phyloP scores from a whole-genome alignment of 2,888 invertebrate species.

The Fabriciana adippe region DNA sequence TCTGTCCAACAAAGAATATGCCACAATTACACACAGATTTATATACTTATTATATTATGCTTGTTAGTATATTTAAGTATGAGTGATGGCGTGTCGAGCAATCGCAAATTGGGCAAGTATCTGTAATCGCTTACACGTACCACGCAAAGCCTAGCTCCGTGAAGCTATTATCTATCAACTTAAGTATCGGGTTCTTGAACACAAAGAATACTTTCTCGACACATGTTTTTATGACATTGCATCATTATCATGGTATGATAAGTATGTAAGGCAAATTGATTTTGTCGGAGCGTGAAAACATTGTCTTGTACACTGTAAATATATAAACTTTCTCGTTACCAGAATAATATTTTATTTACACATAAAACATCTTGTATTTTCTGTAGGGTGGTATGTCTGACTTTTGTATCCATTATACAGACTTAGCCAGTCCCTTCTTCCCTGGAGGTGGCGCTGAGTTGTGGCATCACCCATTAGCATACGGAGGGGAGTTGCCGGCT shows the following conservation, averaged over 20 bases:
- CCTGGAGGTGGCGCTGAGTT: constrained; percentile 93
- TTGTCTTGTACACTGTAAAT: constrained; percentile 71
- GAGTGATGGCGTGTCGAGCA: constrained; percentile 62
- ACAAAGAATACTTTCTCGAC: constrained; percentile 56
- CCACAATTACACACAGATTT: constrained; percentile 26
- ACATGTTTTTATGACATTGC: constrained; percentile 70
- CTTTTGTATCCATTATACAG: constrained; percentile 79
- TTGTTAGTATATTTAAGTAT: constrained; percentile 33
- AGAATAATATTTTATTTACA: constrained; percentile 1
- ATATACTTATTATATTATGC: constrained; percentile 33
- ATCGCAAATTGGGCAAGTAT: constrained; percentile 72
- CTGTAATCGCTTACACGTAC: constrained; percentile 79
- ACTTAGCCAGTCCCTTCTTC: constrained; percentile 98
- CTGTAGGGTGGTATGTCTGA: constrained; percentile 13
- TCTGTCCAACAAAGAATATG: constrained; percentile 25
- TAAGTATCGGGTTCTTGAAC: constrained; percentile 72
- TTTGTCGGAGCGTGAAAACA: constrained; percentile 59
- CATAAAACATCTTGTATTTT: constrained; percentile 1
- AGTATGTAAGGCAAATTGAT: constrained; percentile 19
- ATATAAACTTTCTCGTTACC: constrained; percentile 34
- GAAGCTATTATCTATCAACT: constrained; percentile 69
- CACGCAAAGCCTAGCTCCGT: constrained; percentile 80
- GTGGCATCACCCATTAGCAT: constrained; percentile 94
- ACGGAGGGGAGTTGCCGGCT: constrained; percentile 91
- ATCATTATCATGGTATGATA: constrained; percentile 27